A percentile compares a stretch with the other conserved stretches of the same genome.
phyloP scores from a whole-genome alignment of 2,888 invertebrate species.

The Hoplodrina blanda region DNA sequence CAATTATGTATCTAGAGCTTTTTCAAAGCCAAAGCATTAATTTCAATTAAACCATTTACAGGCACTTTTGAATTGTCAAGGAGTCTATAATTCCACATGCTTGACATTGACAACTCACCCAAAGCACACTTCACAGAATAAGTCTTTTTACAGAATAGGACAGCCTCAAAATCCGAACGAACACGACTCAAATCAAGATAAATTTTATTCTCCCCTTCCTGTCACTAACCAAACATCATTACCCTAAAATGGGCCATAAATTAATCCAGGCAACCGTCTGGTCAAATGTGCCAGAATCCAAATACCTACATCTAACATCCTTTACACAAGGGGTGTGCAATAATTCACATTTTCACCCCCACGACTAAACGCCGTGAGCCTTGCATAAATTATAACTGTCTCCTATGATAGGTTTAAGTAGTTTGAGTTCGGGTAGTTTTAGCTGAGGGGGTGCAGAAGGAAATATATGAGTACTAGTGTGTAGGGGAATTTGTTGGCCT shows the following conservation, averaged over 20 bases:
- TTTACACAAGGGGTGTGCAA: constrained; percentile 37
- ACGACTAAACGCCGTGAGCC: constrained; percentile 53
- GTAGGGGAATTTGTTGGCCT: background rate
- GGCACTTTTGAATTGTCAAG: too few species aligned
- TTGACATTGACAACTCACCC: too few species aligned
- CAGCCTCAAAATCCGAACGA: too few species aligned
- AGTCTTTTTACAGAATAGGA: too few species aligned
- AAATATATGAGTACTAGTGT: constrained; percentile 9
- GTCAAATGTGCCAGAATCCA: constrained; percentile 34
- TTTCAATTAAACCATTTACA: too few species aligned
- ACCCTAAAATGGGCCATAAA: constrained; percentile 12
- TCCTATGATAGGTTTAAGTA: constrained; percentile 53
- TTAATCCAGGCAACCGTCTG: constrained; percentile 2
- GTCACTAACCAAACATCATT: constrained; percentile 19
- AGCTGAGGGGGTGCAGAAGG: background rate
- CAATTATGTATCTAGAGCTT: too few species aligned
- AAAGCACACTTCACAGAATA: too few species aligned
- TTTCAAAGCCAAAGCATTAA: too few species aligned
- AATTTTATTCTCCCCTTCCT: background rate
- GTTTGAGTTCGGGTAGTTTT: constrained; percentile 27
- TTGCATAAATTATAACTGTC: constrained; percentile 68
- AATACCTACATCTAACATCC: constrained; percentile 19
- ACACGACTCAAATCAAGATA: too few species aligned
- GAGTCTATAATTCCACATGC: too few species aligned
- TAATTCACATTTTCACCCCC: constrained; percentile 63